phyloP scores from a whole-genome alignment of 2,113 vertebrate species.

The Eurypyga helias region DNA sequence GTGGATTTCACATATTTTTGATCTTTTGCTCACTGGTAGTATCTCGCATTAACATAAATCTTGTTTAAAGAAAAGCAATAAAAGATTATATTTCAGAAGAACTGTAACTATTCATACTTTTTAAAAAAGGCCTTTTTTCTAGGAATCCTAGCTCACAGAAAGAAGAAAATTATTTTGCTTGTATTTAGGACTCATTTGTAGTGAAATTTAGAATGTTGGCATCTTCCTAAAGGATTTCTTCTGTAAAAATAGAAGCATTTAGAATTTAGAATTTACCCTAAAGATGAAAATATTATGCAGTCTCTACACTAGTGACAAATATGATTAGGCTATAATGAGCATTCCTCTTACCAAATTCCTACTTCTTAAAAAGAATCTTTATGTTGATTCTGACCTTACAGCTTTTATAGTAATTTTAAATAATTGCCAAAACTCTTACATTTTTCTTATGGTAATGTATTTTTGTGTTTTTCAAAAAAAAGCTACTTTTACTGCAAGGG shows the following conservation, averaged over 20 bases:
- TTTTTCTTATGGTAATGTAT: not conserved
- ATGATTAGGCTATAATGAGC: not conserved
- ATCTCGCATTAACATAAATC: not conserved
- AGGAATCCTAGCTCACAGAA: not conserved
- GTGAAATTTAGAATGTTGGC: not conserved
- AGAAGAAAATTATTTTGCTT: not conserved
- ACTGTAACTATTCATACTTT: not conserved
- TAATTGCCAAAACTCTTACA: not conserved
- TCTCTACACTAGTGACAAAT: not conserved
- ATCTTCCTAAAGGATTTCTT: not conserved
- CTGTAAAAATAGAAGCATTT: not conserved
- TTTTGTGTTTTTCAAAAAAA: not conserved
- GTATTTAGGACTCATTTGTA: not conserved
- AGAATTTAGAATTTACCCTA: not conserved
- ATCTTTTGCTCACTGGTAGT: not conserved
- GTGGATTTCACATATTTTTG: not conserved
- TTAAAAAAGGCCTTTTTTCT: not conserved
- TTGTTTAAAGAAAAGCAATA: not conserved
- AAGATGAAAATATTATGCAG: not conserved
- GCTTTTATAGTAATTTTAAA: not conserved
- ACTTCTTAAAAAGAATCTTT: not conserved
- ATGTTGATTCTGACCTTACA: not conserved
- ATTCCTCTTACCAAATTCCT: not conserved
- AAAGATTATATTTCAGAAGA: not conserved
- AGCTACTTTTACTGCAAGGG: not conserved